These are phyloP conservation scores for Phaenicophaeus curvirostris DNA, from an alignment of 2,797 vertebrate genomes.

Conservation along the genomic window DNA sequence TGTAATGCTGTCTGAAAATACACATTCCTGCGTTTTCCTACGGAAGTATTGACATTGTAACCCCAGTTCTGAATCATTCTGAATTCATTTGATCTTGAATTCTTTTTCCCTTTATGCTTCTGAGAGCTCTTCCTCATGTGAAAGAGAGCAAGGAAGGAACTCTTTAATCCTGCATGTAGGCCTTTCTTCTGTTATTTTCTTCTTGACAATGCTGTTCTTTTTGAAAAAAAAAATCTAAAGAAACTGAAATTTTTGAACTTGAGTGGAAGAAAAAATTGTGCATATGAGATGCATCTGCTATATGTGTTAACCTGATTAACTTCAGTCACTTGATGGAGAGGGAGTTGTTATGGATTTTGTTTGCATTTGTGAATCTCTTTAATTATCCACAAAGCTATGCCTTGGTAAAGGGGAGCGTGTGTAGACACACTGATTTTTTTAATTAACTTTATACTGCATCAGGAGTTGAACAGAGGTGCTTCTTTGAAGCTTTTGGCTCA, in stretches of 20 bases:
- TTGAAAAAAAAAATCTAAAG: background rate
- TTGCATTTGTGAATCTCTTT: background rate
- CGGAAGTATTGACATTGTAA: background rate
- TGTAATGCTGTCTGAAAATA: background rate
- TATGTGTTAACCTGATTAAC: background rate
- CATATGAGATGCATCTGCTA: background rate
- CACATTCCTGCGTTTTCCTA: background rate
- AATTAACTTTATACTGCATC: background rate
- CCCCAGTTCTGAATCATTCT: background rate
- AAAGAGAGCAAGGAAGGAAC: background rate
- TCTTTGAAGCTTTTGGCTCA: background rate
- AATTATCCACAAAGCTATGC: background rate
- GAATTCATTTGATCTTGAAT: background rate
- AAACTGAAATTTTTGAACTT: background rate
- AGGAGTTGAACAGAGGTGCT: no score
- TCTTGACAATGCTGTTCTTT: background rate
- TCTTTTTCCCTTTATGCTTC: background rate
- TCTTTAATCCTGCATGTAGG: background rate
- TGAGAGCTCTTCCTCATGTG: background rate
- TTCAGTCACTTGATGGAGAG: background rate
- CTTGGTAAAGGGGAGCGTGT: background rate
- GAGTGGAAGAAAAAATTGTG: background rate
- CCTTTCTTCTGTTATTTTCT: constrained; percentile 11
- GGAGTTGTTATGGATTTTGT: background rate
- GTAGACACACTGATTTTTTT: background rate